These are phyloP conservation scores for Diaprepes abbreviatus DNA, from an alignment of 2,888 invertebrate species.

Conservation along the genomic window DNA sequence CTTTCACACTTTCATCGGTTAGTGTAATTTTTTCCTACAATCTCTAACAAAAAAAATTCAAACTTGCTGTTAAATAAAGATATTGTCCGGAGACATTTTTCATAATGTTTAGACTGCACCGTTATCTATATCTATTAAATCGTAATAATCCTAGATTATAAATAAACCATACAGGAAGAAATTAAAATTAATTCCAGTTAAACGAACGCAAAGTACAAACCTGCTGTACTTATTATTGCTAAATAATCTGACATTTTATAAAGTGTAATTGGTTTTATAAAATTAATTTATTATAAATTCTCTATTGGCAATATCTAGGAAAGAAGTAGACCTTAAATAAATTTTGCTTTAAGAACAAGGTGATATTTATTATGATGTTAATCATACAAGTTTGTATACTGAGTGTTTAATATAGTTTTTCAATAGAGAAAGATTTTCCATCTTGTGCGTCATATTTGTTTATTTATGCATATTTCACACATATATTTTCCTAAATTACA, in stretches of 20 bases:
- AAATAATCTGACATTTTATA: constrained; percentile 39
- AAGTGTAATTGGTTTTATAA: constrained; percentile 43
- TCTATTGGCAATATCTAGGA: constrained; percentile 22
- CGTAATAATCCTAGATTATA: constrained; percentile 27
- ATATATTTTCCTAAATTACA: too few species aligned
- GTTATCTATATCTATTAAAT: too few species aligned
- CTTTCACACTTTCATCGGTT: too few species aligned
- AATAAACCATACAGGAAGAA: constrained; percentile 39
- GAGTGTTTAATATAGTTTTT: not conserved
- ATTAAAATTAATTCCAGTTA: constrained; percentile 33
- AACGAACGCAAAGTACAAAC: constrained; percentile 17
- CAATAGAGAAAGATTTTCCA: too few species aligned
- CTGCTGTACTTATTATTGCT: constrained; percentile 30
- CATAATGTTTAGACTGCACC: too few species aligned
- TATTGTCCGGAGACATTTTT: too few species aligned
- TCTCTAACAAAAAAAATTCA: too few species aligned
- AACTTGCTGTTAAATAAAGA: too few species aligned
- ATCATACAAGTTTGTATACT: not conserved
- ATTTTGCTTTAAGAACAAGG: constrained; percentile 26
- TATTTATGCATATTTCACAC: too few species aligned
- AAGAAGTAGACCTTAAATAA: constrained; percentile 37
- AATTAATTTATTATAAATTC: constrained; percentile 20
- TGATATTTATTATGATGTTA: constrained; percentile 23
- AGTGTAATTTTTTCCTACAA: too few species aligned
- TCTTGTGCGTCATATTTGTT: too few species aligned